Evolutionary conservation across 2,797 vertebrate genomes (phyloP), one percentile per base, ranked within the genome.

Genomic region (Brachyalestes nurse): DNA sequence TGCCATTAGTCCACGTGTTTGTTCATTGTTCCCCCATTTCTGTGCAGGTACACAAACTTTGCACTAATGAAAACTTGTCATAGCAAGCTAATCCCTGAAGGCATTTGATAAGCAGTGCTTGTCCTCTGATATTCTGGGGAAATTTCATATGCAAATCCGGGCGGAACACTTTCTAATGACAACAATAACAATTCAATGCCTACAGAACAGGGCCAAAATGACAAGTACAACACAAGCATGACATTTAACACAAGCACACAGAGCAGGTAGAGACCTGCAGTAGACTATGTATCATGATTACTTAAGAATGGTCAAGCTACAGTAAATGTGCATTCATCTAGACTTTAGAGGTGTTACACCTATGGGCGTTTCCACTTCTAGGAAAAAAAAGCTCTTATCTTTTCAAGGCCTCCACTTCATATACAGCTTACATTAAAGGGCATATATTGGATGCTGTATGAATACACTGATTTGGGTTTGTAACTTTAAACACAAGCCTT

Each of bases 21-120:
- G 21, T 25, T n/a, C 9, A 79, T 23, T 38, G 7, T 61, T 6
- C 69, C 4, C 49, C 16, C 47, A 19, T 72, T 72, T 23, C 13
- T 71, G 67, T 40, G 19, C 40, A 47, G 13, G 13, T 7, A 23
- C 45, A 79, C 49, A 40, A 72, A 40, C 28, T 64, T 6, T 13
- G 16, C 16, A 61, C 23, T 4, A 72, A 34, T 61, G 13, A n/a
- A 45, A 69, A 69, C 38, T 6, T 8, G n/a, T 61, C 58, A 49
- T 58, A 45, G 12, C 6, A 77, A 70, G 23, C n/a, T 47, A 60
- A 70, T 49, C 47, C 47, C 47, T 72, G 58, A 64, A 19, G 10
- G 25, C 12, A 70, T 78, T 42, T 38, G 34, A 60, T 47, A 69
- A 61, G 47, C 45, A 34, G 13, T 53, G 25, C 72, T 72, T 62